A percentile compares a stretch with the other conserved stretches of the same genome.
Evolutionary conservation across 2,888 invertebrate genomes (phyloP).

Genomic region (Myopa testacea): DNA sequence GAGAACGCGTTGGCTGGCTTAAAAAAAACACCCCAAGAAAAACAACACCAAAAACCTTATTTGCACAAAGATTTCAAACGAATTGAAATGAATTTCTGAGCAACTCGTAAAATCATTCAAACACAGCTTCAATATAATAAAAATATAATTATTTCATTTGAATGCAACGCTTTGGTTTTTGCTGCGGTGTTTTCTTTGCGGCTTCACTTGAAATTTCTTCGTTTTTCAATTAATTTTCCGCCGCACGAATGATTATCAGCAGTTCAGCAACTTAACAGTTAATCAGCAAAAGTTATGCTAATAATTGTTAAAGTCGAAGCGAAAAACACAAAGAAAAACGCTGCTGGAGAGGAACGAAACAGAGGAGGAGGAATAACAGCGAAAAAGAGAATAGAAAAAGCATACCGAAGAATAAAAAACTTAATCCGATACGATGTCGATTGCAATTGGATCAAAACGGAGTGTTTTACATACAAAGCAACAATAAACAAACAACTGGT

Average conservation of each 20-base stretch:
- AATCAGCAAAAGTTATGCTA: conserved; percentile 21
- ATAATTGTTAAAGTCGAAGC: background rate
- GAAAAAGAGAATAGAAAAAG: background rate
- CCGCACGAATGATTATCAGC: conserved; percentile 10
- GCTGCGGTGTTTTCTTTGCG: background rate
- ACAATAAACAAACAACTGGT: background rate
- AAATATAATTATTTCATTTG: conserved; percentile 12
- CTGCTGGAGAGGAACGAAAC: background rate
- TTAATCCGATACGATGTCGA: background rate
- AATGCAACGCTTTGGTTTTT: background rate
- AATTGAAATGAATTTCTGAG: no score
- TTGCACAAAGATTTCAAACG: no score
- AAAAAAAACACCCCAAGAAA: no score
- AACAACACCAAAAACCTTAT: no score
- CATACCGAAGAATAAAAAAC: background rate
- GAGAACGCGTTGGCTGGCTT: no score
- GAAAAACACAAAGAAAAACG: background rate
- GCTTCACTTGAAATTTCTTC: background rate
- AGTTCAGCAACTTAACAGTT: background rate
- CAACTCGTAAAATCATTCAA: background rate
- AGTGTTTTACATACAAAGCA: background rate
- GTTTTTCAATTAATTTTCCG: background rate
- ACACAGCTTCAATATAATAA: background rate
- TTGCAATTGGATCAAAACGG: background rate
- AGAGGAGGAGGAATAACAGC: background rate